These are phyloP conservation scores for Euphysa ruthae DNA, from an alignment of 30 jellyfish, hydroid and myxozoan species.

Conservation along the genomic window DNA sequence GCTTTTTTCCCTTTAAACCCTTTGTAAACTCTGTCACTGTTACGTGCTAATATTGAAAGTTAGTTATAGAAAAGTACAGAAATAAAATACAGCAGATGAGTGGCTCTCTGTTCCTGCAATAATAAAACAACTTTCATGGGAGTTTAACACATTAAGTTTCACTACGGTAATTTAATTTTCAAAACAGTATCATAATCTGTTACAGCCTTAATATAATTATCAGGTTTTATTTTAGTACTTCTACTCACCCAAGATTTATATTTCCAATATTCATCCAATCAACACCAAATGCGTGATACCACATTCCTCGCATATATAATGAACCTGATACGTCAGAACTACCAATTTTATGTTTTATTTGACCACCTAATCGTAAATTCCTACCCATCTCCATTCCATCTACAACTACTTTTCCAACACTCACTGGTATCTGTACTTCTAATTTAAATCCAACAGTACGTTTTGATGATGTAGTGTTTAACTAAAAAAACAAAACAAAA, in stretches of 20 bases:
- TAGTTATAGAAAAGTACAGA: too few relatives aligned
- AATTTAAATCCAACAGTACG: conserved; percentile 60
- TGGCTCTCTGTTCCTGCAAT: too few relatives aligned
- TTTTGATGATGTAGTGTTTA: conserved; percentile 59
- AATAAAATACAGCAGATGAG: too few relatives aligned
- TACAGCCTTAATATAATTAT: too few relatives aligned
- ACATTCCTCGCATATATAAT: conserved; percentile 90
- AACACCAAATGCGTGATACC: conserved; percentile 94
- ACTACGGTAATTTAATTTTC: too few relatives aligned
- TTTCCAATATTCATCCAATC: conserved; percentile 89
- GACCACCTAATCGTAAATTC: conserved; percentile 71
- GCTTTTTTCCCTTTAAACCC: too few relatives aligned
- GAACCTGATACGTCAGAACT: conserved; percentile 51
- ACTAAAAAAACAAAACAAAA: conserved; percentile 14
- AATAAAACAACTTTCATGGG: too few relatives aligned
- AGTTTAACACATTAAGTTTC: too few relatives aligned
- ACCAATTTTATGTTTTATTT: conserved; percentile 59
- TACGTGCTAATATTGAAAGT: too few relatives aligned
- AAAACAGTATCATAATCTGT: too few relatives aligned
- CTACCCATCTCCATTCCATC: conserved; percentile 65
- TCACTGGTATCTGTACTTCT: conserved; percentile 71
- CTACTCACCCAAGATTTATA: conserved; percentile 68
- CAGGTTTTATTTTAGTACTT: too few relatives aligned
- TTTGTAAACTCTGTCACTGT: too few relatives aligned
- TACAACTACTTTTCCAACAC: conserved; percentile 57